phyloP scores from a whole-genome alignment of 2,113 vertebrate species.

The Pampusana beccarii region DNA sequence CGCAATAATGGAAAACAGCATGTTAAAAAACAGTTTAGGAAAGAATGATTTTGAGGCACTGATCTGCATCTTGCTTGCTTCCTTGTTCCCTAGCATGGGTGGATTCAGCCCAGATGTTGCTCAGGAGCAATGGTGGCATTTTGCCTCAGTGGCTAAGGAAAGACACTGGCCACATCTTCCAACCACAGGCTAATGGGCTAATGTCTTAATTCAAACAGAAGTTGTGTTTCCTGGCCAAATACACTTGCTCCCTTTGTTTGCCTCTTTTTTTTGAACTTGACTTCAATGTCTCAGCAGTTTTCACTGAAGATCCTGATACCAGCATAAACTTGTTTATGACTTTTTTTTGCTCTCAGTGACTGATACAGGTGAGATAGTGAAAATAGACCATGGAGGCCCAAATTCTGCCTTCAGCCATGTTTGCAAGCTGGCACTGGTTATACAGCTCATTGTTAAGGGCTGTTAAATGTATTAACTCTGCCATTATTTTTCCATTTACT shows the following conservation, averaged over 20 bases:
- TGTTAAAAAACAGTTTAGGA: neutral
- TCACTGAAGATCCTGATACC: neutral
- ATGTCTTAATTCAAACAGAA: neutral
- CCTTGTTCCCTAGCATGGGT: neutral
- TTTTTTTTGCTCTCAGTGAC: neutral
- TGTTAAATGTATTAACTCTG: neutral
- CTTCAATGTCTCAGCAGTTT: conserved; percentile 35
- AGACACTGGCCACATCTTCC: neutral
- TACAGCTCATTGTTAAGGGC: neutral
- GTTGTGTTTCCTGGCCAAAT: conserved; percentile 31
- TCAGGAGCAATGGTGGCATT: neutral
- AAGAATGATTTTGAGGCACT: neutral
- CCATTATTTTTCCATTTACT: neutral
- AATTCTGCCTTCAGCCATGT: neutral
- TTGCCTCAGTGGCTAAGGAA: neutral
- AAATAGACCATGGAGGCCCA: neutral
- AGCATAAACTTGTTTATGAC: neutral
- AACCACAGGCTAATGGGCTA: neutral
- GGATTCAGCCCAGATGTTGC: neutral
- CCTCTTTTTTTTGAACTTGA: conserved; percentile 49
- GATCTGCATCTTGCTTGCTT: neutral
- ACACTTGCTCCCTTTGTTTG: conserved; percentile 20
- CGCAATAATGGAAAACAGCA: neutral
- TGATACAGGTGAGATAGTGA: neutral
- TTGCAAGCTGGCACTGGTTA: neutral